Percentiles rank a stretch among this genome's conserved stretches.
phyloP scores from a whole-genome alignment of 64 coral and sea anemone genomes.

The Acropora tenuis region DNA sequence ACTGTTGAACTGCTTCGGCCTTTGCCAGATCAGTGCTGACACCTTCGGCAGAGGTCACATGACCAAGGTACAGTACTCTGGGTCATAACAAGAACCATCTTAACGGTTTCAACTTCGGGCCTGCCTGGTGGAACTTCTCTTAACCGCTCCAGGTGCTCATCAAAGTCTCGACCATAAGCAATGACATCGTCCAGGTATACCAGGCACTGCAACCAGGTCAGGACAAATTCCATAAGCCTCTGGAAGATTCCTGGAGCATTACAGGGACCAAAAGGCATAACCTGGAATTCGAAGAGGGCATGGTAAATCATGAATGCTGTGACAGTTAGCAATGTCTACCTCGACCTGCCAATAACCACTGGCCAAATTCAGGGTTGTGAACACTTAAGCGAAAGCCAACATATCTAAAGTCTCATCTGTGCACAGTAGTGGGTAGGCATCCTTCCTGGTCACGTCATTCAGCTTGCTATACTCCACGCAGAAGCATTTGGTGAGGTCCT shows the following conservation, averaged over 20 bases:
- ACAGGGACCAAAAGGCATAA: slow-evolving; percentile 11
- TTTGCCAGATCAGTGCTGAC: no score
- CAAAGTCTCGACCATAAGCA: no score
- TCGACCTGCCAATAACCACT: slow-evolving; percentile 52
- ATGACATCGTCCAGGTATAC: no score
- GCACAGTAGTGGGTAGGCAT: not conserved
- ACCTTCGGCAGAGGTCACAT: no score
- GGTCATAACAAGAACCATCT: no score
- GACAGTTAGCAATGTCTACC: not conserved
- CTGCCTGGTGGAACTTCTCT: no score
- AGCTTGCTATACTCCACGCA: slow-evolving; percentile 11
- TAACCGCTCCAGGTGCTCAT: no score
- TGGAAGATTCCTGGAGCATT: not conserved
- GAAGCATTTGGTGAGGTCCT: slow-evolving; percentile 3
- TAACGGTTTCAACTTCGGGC: no score
- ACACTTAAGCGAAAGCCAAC: not conserved
- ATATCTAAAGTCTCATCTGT: slow-evolving; percentile 5
- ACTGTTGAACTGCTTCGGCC: no score
- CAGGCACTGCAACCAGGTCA: no score
- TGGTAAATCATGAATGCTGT: not conserved
- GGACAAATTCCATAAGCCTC: slow-evolving; percentile 29
- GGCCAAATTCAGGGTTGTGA: not conserved
- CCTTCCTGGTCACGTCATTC: not conserved
- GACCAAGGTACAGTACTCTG: no score
- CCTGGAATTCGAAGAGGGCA: slow-evolving; percentile 26